Evolutionary conservation across 2,888 invertebrate species (phyloP), one percentile per base, ranked within the genome.

Genomic region (Epiblema foenella): DNA sequence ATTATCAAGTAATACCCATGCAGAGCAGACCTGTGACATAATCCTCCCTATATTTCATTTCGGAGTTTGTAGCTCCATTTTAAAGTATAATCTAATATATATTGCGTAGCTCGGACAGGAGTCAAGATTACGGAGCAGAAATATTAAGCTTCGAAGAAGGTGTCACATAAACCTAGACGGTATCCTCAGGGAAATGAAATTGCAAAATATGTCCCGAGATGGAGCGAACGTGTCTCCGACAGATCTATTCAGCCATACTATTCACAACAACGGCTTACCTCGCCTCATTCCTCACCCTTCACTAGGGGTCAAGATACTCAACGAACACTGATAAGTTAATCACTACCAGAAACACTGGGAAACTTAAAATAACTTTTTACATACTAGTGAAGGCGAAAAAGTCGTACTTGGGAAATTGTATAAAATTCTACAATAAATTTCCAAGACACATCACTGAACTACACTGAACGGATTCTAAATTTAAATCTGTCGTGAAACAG

Each of bases 171-270:
- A 83, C 83, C 82, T 83, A 82, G 83, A 77, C 85, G 75, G 77
- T 77, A 74, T 74, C 73, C 78, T 84, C 89, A 73, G 88, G 89
- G 91, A 90, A 91, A 91, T 91, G 89, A 89, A 91, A 91, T 90
- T 87, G 89, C 89, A 88, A 90, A 90, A 90, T 90, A 89, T 88
- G 84, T 85, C 81, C 77, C 69, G 80, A 79, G 82, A 85, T 83
- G 83, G 81, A 85, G 81, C 74, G 81, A 79, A 83, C 85, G 83
- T 85, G 88, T 85, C 84, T 80, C 76, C 72, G 73, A 73, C 78
- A 78, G 77, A 80, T 78, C 78, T 78, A 76, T 77, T 74, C 76
- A 77, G 51, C 33, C 17, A 12, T 15, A 0, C 9, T 37, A 59
- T 59, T 59, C 58, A 18, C 2, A 33, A 8, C 5, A n/a, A 5